These are phyloP conservation scores for Cheilosia impressa DNA, from an alignment of 2,888 invertebrate genomes.

Conservation along the genomic window DNA sequence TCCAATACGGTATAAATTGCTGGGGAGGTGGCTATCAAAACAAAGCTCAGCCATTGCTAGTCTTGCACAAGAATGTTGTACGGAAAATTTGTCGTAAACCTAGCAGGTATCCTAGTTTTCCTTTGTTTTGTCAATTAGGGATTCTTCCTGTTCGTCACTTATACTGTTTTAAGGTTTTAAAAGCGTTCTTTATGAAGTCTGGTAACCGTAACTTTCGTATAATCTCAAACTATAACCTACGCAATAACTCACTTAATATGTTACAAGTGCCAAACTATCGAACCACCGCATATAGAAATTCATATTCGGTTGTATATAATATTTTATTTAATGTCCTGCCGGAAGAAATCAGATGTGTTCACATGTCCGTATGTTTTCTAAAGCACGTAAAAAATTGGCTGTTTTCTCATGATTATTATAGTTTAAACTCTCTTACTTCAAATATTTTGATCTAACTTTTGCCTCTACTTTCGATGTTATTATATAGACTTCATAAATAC, in stretches of 20 bases:
- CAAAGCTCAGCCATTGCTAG: slow-evolving; percentile 20
- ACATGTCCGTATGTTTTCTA: not conserved
- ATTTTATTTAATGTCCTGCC: too few relatives aligned
- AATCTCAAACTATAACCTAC: too few relatives aligned
- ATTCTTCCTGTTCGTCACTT: slow-evolving; percentile 13
- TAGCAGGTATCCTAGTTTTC: slow-evolving; percentile 9
- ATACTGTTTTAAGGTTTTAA: too few relatives aligned
- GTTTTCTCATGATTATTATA: too few relatives aligned
- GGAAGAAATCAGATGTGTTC: too few relatives aligned
- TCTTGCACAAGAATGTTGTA: slow-evolving; percentile 23
- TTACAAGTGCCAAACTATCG: slow-evolving; percentile 7
- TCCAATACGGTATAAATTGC: slow-evolving; percentile 19
- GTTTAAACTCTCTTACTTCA: too few relatives aligned
- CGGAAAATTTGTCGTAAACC: not conserved
- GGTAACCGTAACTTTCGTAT: too few relatives aligned
- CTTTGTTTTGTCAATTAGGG: slow-evolving; percentile 27
- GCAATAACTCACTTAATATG: slow-evolving; percentile 8
- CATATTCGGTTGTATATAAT: too few relatives aligned
- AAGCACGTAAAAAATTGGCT: not conserved
- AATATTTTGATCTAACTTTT: too few relatives aligned
- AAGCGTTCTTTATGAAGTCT: too few relatives aligned
- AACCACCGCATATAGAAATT: too few relatives aligned
- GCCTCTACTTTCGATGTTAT: not conserved
- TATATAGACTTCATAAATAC: not conserved
- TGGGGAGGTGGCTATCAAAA: slow-evolving; percentile 15